These are phyloP conservation scores for Nibea albiflora DNA, from an alignment of 2,113 vertebrate genomes.

Conservation along the genomic window DNA sequence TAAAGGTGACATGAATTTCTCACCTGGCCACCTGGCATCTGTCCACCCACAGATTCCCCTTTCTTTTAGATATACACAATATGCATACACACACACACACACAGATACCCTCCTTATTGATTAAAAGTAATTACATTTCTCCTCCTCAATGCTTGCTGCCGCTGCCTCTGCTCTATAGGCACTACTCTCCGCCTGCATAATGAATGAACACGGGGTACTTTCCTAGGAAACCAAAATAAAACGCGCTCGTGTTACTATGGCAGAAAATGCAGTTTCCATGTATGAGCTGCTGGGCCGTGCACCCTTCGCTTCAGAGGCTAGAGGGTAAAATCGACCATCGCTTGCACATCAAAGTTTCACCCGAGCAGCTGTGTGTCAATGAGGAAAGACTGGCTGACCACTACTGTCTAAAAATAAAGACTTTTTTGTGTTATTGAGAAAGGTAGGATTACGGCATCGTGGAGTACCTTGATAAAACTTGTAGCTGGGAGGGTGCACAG, in stretches of 20 bases:
- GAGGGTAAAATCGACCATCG: neutral
- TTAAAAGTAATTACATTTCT: slow-evolving; percentile 36
- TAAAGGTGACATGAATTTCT: slow-evolving; percentile 30
- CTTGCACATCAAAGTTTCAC: neutral
- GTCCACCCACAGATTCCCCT: slow-evolving; percentile 4
- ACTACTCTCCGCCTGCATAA: slow-evolving; percentile 41
- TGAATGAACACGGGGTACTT: slow-evolving; percentile 30
- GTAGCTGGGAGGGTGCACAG: slow-evolving; percentile 10
- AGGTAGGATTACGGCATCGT: neutral
- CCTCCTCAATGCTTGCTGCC: slow-evolving; percentile 1
- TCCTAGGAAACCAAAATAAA: slow-evolving; percentile 9
- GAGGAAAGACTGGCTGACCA: slow-evolving; percentile 27
- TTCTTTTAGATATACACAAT: neutral
- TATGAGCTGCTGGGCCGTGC: slow-evolving; percentile 11
- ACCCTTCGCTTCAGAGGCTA: neutral
- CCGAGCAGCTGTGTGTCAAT: slow-evolving; percentile 29
- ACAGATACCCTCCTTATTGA: slow-evolving; percentile 5
- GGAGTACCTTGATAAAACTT: slow-evolving; percentile 41
- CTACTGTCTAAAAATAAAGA: slow-evolving; percentile 64
- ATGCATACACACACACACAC: slow-evolving; percentile 16
- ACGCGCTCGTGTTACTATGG: neutral
- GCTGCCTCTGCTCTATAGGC: neutral
- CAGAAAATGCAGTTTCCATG: slow-evolving; percentile 53
- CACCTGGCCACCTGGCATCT: slow-evolving; percentile 39
- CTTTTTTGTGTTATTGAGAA: slow-evolving; percentile 65